phyloP scores from a whole-genome alignment of 2,888 invertebrate species.

The Oxycera nigricornis region DNA sequence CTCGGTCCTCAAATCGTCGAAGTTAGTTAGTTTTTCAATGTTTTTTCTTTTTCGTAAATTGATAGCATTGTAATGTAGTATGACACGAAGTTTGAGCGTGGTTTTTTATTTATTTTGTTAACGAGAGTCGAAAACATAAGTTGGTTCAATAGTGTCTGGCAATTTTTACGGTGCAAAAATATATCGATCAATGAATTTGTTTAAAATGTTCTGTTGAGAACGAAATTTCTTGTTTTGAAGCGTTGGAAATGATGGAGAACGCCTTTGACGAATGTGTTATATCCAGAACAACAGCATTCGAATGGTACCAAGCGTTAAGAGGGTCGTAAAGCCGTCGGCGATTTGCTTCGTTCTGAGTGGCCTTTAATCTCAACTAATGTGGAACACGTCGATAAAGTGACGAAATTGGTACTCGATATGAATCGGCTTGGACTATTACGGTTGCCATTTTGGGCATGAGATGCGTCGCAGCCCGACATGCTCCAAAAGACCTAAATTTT shows the following conservation, averaged over 20 bases:
- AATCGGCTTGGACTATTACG: too few species aligned
- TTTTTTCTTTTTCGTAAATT: not conserved
- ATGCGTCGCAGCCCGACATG: too few species aligned
- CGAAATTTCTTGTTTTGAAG: not conserved
- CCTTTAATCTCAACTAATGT: too few species aligned
- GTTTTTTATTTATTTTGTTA: constrained; percentile 30
- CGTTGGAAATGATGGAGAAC: not conserved
- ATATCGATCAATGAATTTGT: constrained; percentile 22
- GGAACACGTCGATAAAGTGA: too few species aligned
- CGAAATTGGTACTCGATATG: too few species aligned
- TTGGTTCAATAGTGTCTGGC: not conserved
- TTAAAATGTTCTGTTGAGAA: not conserved
- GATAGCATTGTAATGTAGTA: not conserved
- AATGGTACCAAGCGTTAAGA: constrained; percentile 10
- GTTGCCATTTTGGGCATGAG: too few species aligned
- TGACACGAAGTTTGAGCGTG: not conserved
- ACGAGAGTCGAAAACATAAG: constrained; percentile 33
- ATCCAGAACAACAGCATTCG: constrained; percentile 11
- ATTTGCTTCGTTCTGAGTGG: constrained; percentile 11
- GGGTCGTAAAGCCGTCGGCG: constrained; percentile 11
- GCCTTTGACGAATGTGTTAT: not conserved
- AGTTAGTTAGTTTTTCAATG: not conserved
- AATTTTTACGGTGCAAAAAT: constrained; percentile 25
- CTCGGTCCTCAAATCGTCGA: too few species aligned
- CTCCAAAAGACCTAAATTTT: too few species aligned